Base-by-base conservation (phyloP, 2,797 vertebrate genomes). In the Scomberomorus guttatus region DNA sequence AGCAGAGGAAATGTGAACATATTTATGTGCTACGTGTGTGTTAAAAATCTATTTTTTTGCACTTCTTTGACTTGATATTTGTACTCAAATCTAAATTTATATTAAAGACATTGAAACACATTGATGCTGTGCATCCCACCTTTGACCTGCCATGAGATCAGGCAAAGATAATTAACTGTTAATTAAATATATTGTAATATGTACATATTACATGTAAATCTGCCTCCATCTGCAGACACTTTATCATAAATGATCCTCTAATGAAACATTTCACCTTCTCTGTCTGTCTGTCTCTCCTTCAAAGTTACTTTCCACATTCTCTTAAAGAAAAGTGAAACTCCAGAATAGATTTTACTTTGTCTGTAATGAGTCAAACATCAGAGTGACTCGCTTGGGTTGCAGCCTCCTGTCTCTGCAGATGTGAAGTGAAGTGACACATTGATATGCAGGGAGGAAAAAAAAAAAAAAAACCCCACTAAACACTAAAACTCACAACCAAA, bases 331-430 rank as follows among this genome's bases (percentile, higher is more conserved):
- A 91, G 89, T 90, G 74, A 85, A 93, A 93, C 90, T 93, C 90
- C 73, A 80, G 66, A 91, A 91, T 90, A 92, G 86, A 89, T 88
- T 87, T 81, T 8, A 60, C 72, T 46, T 80, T 24, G 81, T 58
- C 81, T 72, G 79, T 92, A 92, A 93, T 93, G 91, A 93, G 84
- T 91, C 89, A 86, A 85, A 87, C 84, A 57, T 71, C 76, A 76
- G 73, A 71, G 83, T 59, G 89, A 80, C 86, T 89, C 86, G 91
- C 92, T 92, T 84, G 90, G 89, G 68, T 89, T 90, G 91, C 90
- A 89, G 90, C 89, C 90, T 92, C 93, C 90, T 91, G 92, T 92
- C 90, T 92, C 84, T 90, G 89, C 92, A 92, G 89, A 93, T 93
- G 90, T 90, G 88, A 92, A 91, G 87, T 69, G 70, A 85, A 90